phyloP scores from a whole-genome alignment of 1,140 invertebrate species.

The Manduca sexta region DNA sequence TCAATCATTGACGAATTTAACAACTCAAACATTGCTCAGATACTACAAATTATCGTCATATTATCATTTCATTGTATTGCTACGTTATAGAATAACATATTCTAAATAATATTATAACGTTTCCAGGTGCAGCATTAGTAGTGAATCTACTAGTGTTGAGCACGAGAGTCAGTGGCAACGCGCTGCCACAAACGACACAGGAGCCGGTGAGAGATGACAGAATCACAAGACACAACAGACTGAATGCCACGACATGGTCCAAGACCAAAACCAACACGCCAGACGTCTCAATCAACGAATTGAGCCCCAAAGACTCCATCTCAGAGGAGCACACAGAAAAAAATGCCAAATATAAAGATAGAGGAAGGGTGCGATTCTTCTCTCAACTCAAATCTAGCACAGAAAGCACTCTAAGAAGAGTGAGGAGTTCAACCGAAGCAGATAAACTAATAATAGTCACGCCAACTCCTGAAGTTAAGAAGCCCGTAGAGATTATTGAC shows the following conservation, averaged over 20 bases:
- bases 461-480: constrained; percentile 53
- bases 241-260: constrained; percentile 33
- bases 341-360: constrained; percentile 64
- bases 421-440: constrained; percentile 27
- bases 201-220: constrained; percentile 36
- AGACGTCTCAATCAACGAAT: constrained; percentile 52
- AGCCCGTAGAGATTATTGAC: constrained; percentile 48
- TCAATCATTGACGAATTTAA: too few relatives aligned
- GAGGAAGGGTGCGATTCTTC: constrained; percentile 55
- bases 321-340: constrained; percentile 60
- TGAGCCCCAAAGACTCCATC: constrained; percentile 50
- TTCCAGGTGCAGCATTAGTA: constrained; percentile 65
- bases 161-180: constrained; percentile 36
- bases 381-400: constrained; percentile 43
- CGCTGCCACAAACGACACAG: constrained; percentile 43
- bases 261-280: constrained; percentile 38
- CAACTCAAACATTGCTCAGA: too few relatives aligned
- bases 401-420: constrained; percentile 34
- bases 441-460: constrained; percentile 50
- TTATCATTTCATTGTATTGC: too few relatives aligned
- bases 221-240: constrained; percentile 27
- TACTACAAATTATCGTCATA: too few relatives aligned
- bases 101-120: background rate
- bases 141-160: constrained; percentile 58
- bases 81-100: too few relatives aligned